A percentile compares a stretch with the other conserved stretches of the same genome.
These are phyloP conservation scores for Tachina lurida DNA, from an alignment of 2,888 invertebrate genomes.

Conservation along the genomic window DNA sequence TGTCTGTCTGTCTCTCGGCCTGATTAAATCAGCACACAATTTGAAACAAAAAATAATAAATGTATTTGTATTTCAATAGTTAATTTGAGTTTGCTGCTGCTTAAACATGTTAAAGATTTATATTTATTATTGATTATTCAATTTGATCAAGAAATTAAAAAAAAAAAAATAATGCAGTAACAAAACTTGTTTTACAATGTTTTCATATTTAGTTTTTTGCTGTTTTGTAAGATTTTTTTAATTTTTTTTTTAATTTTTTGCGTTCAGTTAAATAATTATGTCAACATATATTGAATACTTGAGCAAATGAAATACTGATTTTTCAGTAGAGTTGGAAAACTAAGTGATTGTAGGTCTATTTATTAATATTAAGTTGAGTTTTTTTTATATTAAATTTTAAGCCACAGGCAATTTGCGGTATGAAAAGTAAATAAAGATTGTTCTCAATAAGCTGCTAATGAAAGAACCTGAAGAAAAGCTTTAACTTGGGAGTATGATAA, in stretches of 20 bases:
- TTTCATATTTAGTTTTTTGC: not conserved
- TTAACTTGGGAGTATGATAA: no score
- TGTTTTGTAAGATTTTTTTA: conserved; percentile 11
- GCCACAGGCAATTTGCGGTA: not conserved
- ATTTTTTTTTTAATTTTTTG: conserved; percentile 18
- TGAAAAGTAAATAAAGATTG: no score
- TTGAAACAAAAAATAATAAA: conserved; percentile 23
- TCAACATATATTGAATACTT: conserved; percentile 43
- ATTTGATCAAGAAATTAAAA: conserved; percentile 48
- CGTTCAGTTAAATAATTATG: conserved; percentile 53
- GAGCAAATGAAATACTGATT: conserved; percentile 12
- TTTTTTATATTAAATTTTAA: conserved; percentile 5
- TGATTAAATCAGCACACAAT: conserved; percentile 52
- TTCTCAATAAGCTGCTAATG: no score
- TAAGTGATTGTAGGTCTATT: conserved; percentile 12
- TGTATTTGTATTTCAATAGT: conserved; percentile 26
- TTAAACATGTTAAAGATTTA: conserved; percentile 42
- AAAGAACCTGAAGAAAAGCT: no score
- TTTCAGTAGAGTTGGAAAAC: not conserved
- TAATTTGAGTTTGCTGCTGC: conserved; percentile 45
- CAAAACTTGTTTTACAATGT: conserved; percentile 41
- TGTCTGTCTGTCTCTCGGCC: conserved; percentile 5
- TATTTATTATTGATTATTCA: conserved; percentile 65
- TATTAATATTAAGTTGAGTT: not conserved
- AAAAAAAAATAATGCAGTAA: not conserved